phyloP scores from a whole-genome alignment of 2,888 invertebrate genomes.

The Euclidia mi region DNA sequence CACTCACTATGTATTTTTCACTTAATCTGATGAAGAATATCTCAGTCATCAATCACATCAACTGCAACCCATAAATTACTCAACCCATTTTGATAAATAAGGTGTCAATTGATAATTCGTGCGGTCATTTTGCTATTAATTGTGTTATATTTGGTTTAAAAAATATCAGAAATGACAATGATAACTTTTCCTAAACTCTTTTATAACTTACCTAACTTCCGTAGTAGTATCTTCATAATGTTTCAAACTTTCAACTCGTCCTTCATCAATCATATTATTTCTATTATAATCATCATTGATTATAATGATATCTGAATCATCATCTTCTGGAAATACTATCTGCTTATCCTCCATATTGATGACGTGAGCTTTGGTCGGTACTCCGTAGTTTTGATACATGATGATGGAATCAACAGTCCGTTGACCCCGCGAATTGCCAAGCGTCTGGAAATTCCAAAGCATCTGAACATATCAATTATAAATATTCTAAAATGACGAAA shows the following conservation, averaged over 20 bases:
- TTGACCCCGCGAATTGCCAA: conserved; percentile 92
- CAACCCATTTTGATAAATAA: no score
- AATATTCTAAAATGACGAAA: conserved; percentile 48
- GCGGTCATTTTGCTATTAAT: no score
- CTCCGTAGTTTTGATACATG: conserved; percentile 81
- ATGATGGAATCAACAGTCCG: conserved; percentile 89
- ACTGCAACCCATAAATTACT: no score
- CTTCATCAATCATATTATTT: conserved; percentile 69
- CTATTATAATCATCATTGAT: conserved; percentile 81
- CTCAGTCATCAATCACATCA: no score
- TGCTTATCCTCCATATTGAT: conserved; percentile 81
- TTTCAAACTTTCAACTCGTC: conserved; percentile 59
- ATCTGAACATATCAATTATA: conserved; percentile 91
- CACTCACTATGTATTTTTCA: no score
- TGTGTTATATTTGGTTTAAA: no score
- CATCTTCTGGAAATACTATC: conserved; percentile 81
- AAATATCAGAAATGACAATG: no score
- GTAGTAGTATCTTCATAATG: conserved; percentile 65
- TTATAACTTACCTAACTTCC: conserved; percentile 63
- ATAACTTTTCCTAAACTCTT: no score
- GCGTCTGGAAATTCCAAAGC: conserved; percentile 95
- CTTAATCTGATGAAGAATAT: no score
- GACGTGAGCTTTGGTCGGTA: conserved; percentile 71
- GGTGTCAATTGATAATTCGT: no score
- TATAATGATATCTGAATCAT: conserved; percentile 84